Base-by-base conservation (phyloP, 2,113 vertebrate genomes). In the Oryzias celebensis region DNA sequence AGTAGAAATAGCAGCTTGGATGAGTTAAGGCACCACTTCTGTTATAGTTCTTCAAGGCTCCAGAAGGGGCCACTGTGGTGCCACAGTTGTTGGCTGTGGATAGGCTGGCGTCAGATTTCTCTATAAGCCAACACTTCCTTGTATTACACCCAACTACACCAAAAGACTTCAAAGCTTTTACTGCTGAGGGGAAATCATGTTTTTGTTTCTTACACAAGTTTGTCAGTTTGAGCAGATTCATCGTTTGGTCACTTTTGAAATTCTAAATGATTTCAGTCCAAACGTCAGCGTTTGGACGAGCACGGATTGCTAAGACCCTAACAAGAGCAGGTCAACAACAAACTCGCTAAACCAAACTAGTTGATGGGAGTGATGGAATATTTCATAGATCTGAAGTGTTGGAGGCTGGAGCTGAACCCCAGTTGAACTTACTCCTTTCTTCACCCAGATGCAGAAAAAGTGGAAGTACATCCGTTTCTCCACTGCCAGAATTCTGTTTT, bases 21-120 rank as follows among this genome's bases (percentile, higher is more conserved):
- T 26, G 67, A 67, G 46, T 62, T 20, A 46, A 53, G n/a, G 44
- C 28, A 42, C 15, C 57, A 4, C 24, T 56, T 41, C 15, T 18
- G 0, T 13, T 68, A 73, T 28, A 55, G 14, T 69, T 22, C 8
- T 3, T 6, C 13, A 7, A 3, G 10, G 6, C 3, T 52, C 17
- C 92, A 88, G 85, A 65, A 90, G 92, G 88, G 90, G 90, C 82
- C 90, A 77, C 89, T 93, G 88, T 90, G 76, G 87, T 57, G 75
- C 62, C 70, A 82, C 55, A 14, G 24, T 71, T 68, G 56, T 68
- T 18, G 20, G 46, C 5, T 1, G 5, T 18, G 1, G 1, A 13
- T 5, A 13, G 56, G 14, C n/a, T 31, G 16, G 17, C 51, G 41
- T 79, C 54, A 77, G 15, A 76, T 36, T 81, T 76, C 24, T 50